A percentile compares a stretch with the other conserved stretches of the same genome.
phyloP scores from a whole-genome alignment of 2,888 invertebrate genomes.

The Agonopterix heracliana region DNA sequence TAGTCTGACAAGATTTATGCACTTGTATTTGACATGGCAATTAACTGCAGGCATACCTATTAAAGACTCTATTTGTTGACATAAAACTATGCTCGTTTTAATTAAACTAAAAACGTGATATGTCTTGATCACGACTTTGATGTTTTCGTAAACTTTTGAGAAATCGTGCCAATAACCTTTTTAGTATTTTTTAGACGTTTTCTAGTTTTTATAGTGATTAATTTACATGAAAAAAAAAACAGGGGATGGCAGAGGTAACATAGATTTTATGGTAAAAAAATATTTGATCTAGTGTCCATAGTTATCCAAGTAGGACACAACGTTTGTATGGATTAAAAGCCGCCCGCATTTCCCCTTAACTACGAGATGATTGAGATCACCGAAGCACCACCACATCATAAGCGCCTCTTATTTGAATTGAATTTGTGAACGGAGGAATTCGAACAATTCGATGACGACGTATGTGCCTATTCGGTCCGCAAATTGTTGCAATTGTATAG shows the following conservation, averaged over 20 bases:
- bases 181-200: too few relatives aligned
- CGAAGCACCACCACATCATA: conserved; percentile 3
- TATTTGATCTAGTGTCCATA: too few relatives aligned
- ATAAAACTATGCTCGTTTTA: conserved; percentile 10
- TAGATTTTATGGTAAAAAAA: too few relatives aligned
- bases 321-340: too few relatives aligned
- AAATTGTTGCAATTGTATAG: conserved; percentile 1
- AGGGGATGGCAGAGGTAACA: too few relatives aligned
- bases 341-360: too few relatives aligned
- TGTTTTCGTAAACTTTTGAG: conserved; percentile 12
- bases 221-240: too few relatives aligned
- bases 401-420: not conserved
- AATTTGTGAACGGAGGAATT: conserved; percentile 14
- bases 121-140: conserved; percentile 21
- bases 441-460: conserved; percentile 16
- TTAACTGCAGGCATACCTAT: conserved; percentile 22
- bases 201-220: too few relatives aligned
- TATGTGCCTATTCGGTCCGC: not conserved
- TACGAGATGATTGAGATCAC: not conserved
- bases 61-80: conserved; percentile 13
- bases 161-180: too few relatives aligned
- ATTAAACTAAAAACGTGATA: conserved; percentile 22
- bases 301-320: too few relatives aligned
- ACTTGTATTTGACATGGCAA: conserved; percentile 30
- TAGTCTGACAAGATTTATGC: conserved; percentile 22